Conservation (phyloP, 2,888 invertebrate species). For the Ectropis crepuscularia region DNA sequence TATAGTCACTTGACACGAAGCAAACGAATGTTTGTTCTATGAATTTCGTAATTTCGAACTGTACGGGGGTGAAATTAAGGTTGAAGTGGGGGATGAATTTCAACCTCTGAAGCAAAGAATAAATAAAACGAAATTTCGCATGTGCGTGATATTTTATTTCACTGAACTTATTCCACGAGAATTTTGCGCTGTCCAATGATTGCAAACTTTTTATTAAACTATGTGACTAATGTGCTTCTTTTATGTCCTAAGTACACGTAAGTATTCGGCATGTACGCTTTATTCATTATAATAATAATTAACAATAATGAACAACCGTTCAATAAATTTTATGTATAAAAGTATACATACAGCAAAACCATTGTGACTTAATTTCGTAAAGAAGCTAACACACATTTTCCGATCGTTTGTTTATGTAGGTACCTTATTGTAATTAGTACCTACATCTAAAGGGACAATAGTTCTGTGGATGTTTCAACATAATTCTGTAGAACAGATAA, state of each 20-base stretch:
- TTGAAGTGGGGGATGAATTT: too few relatives aligned
- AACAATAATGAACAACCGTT: conserved; percentile 70
- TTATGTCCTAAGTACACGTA: conserved; percentile 65
- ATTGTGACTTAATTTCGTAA: conserved; percentile 24
- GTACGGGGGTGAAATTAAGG: too few relatives aligned
- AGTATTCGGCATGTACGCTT: conserved; percentile 45
- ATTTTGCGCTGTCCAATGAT: conserved; percentile 75
- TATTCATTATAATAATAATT: conserved; percentile 48
- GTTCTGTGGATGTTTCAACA: too few relatives aligned
- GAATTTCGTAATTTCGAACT: too few relatives aligned
- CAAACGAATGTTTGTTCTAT: too few relatives aligned
- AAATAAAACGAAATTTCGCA: conserved; percentile 75
- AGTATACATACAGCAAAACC: conserved; percentile 65
- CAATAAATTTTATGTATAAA: conserved; percentile 68
- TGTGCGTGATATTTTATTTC: conserved; percentile 83
- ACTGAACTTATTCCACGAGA: conserved; percentile 75
- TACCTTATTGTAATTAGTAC: too few relatives aligned
- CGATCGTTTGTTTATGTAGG: conserved; percentile 28
- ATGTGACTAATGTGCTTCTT: conserved; percentile 79
- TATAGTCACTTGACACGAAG: too few relatives aligned
- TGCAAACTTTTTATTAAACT: conserved; percentile 70
- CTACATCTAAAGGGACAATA: too few relatives aligned
- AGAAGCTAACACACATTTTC: conserved; percentile 44
- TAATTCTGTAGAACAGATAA: not conserved
- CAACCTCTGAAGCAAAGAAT: too few relatives aligned